Evolutionary conservation across 2,113 vertebrate species (phyloP), one percentile per base, ranked within the genome.

Genomic region (Psittacula cyanocephala): DNA sequence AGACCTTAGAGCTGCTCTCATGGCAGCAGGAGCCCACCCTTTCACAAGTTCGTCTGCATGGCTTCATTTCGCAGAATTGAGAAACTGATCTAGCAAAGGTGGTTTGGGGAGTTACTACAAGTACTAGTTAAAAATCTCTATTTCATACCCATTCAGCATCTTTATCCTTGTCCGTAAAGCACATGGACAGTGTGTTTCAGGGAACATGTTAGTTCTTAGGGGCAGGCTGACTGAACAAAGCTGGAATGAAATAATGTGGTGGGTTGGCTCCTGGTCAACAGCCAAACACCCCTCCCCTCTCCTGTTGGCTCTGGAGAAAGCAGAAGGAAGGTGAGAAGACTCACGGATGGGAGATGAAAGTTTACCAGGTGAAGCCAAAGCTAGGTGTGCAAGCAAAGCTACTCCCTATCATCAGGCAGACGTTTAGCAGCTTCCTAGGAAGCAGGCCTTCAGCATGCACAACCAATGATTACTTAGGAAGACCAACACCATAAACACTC

Each of bases 171-270:
- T 37, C 28, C 43, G 33, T 31, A 53, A 70, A 62, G 24, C 46
- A 31, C 12, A 11, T 0, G 2, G 59, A 53, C 41, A 81, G 10
- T 1, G 0, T 0, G 0, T 60, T 68, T 75, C 11, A 27, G 49
- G 46, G 27, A 57, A 47, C 1, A 0, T 19, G 2, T 18, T 23
- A 3, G 12, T 64, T 53, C 44, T 68, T 25, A 39, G 44, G 19
- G 60, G 46, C 37, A 47, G 44, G n/a, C 28, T 65, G 52, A 31
- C 37, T 72, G 39, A 79, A 29, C 20, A 47, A 79, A 70, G 60
- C 41, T 37, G n/a, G 37, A 24, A 37, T 78, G 52, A 88, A 92
- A 55, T 19, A 16, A 50, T 2, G 19, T 25, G 53, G 7, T 44
- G 64, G 13, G 33, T 57, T 81, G 81, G 31, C 22, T 44, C 28